These are phyloP conservation scores for Oreochromis mossambicus DNA, from an alignment of 2,797 vertebrate genomes.

Conservation along the genomic window DNA sequence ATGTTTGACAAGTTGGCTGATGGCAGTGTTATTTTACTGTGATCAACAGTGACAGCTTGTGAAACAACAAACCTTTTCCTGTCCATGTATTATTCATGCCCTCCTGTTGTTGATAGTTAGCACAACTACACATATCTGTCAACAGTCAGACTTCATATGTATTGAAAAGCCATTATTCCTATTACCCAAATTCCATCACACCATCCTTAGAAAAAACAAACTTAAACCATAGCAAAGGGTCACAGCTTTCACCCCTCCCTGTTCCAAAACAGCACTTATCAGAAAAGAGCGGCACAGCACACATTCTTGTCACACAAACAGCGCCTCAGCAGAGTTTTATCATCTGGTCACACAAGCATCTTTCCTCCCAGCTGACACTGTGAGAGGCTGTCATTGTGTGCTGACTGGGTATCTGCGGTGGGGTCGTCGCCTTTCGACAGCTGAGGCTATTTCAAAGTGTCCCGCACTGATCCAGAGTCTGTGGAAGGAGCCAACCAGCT, in stretches of 20 bases:
- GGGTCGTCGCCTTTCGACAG: conserved; percentile 59
- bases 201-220: neutral
- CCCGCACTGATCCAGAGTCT: conserved; percentile 59
- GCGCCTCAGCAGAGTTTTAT: conserved; percentile 49
- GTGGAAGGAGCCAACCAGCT: conserved; percentile 61
- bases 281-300: conserved; percentile 19
- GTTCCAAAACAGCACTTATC: conserved; percentile 56
- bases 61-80: neutral
- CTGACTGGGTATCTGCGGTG: conserved; percentile 49
- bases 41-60: conserved; percentile 5
- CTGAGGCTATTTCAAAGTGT: conserved; percentile 57
- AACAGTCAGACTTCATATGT: neutral
- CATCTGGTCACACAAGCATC: conserved; percentile 51
- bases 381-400: conserved; percentile 47
- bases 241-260: conserved; percentile 16
- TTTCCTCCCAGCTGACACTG: conserved; percentile 42
- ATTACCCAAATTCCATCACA: conserved; percentile 22
- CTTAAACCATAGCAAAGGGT: conserved; percentile 2
- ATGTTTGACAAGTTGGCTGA: neutral
- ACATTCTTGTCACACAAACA: conserved; percentile 1
- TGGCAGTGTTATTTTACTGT: neutral
- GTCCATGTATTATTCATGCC: neutral
- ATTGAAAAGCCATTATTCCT: neutral
- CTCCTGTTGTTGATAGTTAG: neutral
- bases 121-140: neutral